Evolutionary conservation across 2,888 invertebrate genomes (phyloP), one percentile per base, ranked within the genome.

Genomic region (Brenthis ino): DNA sequence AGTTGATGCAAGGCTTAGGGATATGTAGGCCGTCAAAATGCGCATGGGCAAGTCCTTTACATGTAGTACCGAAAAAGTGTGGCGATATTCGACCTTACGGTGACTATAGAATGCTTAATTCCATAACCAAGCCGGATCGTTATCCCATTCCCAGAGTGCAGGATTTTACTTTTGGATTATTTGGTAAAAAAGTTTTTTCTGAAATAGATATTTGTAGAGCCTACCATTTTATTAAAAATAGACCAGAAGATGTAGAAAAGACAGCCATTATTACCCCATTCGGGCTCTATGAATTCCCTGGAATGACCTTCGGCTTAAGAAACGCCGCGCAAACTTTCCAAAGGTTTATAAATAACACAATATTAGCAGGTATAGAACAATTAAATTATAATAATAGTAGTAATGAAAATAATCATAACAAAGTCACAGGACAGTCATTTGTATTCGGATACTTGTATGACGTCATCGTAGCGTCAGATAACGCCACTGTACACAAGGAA

Each of bases 271-370:
- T 54, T 8, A 71, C 70, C 0, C 69, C 72, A 5, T 74, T 78
- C 24, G 74, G 77, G 4, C 5, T 85, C 78, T 72, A 84, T 58
- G 84, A 85, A 54, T 73, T 71, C 28, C 64, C 64, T 1, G 12
- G 67, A 13, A 65, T 72, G 56, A 65, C 60, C 65, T 84, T 77
- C 48, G 63, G 69, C 12, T 53, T 69, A 16, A 56, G 57, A 14
- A 75, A 75, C 37, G 81, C 84, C 0, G 77, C 75, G 0, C 81
- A 83, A 66, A 80, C 84, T 1, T 84, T 76, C 70, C 83, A 84
- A 65, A 58, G 72, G 11, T 76, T 73, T 56, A 76, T 80, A 65
- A 73, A 79, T 64, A 64, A 28, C 0, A 28, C 28, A 28, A 28
- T 28, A 28, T 28, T 28, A 28, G 28, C 4, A 28, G 28, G 28